These are phyloP conservation scores for Oreonectes daqikongensis DNA, from an alignment of 2,797 vertebrate genomes.

Conservation along the genomic window DNA sequence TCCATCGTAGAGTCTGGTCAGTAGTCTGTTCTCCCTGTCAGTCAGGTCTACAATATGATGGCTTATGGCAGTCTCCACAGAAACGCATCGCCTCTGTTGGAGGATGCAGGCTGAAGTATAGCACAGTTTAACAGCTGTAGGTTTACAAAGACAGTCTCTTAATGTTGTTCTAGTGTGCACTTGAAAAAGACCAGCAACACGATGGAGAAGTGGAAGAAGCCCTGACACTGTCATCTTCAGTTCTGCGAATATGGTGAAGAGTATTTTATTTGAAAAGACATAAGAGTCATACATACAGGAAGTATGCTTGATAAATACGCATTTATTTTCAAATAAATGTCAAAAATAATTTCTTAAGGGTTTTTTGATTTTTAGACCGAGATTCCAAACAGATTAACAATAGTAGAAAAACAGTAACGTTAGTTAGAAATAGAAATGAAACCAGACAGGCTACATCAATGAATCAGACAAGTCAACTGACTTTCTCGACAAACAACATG, in stretches of 20 bases:
- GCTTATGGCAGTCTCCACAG: slow-evolving; percentile 64
- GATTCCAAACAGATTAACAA: too few species aligned
- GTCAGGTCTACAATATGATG: slow-evolving; percentile 74
- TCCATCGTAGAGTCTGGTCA: slow-evolving; percentile 84
- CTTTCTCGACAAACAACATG: not conserved
- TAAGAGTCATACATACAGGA: not conserved
- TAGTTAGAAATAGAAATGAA: too few species aligned
- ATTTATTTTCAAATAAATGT: too few species aligned
- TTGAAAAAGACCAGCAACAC: slow-evolving; percentile 33
- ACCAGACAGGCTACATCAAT: not conserved
- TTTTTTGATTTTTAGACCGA: too few species aligned
- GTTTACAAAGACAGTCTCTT: slow-evolving; percentile 22
- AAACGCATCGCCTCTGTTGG: slow-evolving; percentile 62
- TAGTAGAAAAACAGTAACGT: too few species aligned
- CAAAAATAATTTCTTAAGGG: too few species aligned
- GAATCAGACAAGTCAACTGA: not conserved
- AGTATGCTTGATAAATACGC: too few species aligned
- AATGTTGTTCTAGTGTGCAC: not conserved
- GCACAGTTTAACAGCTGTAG: not conserved
- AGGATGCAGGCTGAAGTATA: not conserved
- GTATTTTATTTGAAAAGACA: not conserved
- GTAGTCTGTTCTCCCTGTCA: slow-evolving; percentile 80
- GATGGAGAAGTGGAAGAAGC: slow-evolving; percentile 55
- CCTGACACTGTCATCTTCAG: slow-evolving; percentile 54
- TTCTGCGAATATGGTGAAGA: not conserved